Percentiles rank a stretch among this genome's conserved stretches.
These are phyloP conservation scores for Oncorhynchus clarkii DNA, from an alignment of 2,113 vertebrate genomes.

Conservation along the genomic window DNA sequence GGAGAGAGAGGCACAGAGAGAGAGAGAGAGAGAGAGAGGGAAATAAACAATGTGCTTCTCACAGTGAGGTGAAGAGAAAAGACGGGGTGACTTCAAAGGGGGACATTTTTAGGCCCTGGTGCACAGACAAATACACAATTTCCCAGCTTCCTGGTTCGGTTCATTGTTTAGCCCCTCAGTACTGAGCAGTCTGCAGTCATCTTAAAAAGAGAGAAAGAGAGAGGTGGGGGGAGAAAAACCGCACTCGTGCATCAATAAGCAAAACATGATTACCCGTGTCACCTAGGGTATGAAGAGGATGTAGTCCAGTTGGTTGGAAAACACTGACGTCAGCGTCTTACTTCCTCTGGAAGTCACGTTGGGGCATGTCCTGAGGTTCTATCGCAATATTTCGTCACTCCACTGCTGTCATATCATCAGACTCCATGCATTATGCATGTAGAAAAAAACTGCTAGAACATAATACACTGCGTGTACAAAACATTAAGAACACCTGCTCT, in stretches of 20 bases:
- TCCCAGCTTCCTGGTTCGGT: no score
- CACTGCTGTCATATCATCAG: not conserved
- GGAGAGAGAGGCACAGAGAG: not conserved
- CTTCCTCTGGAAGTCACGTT: not conserved
- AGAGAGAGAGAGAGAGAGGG: not conserved
- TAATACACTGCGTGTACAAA: no score
- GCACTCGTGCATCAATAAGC: conserved; percentile 6
- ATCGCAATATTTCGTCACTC: conserved; percentile 6
- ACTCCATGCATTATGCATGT: conserved; percentile 2
- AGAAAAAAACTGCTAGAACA: conserved; percentile 7
- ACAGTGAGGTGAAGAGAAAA: not conserved
- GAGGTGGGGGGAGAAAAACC: not conserved
- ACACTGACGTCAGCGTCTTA: not conserved
- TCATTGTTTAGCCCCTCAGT: no score
- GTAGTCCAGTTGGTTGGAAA: not conserved
- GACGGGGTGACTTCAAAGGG: not conserved
- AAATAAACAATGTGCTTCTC: not conserved
- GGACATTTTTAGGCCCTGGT: not conserved
- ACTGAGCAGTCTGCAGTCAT: not conserved
- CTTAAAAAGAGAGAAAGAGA: not conserved
- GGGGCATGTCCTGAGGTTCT: not conserved
- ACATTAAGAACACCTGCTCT: no score
- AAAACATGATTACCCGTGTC: not conserved
- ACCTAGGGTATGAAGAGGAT: not conserved
- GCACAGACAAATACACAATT: not conserved